Evolutionary conservation across 2,888 invertebrate species (phyloP), one percentile per base, ranked within the genome.

Genomic region (Chrysolina americana): DNA sequence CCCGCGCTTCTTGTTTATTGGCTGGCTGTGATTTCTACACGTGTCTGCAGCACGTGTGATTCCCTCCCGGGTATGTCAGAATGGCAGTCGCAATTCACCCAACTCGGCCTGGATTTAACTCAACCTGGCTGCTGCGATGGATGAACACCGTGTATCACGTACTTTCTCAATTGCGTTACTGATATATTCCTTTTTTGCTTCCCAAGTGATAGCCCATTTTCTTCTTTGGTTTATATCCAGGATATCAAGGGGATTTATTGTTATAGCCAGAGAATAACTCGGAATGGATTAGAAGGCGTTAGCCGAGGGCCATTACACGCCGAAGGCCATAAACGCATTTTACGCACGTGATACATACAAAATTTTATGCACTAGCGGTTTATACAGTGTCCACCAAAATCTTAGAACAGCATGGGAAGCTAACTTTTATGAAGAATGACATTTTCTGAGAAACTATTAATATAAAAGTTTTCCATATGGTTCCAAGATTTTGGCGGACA

Each of bases 1-100:
- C 86, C 85, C 86, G 85, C 85, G 85, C 85, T 81, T 80, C 82
- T 86, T 87, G 87, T 87, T 88, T 88, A 88, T 88, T 86, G 86
- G 86, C 83, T 80, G 83, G 80, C 85, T 86, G 87, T 87, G 87
- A 87, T 87, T 87, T 85, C 87, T 87, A 85, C 87, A 87, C 87
- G 86, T 86, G 86, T 86, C 86, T 84, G 79, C 73, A 81, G 83
- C 87, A 87, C 86, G 86, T 86, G 87, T 84, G 83, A 68, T 76
- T 70, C 65, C 72, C 75, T 59, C 71, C 59, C 59, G 59, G 59
- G 59, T 59, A 59, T 36, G 59, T 59, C 59, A 59, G 59, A 59
- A 59, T 28, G 59, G 68, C 70, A 68, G 70, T 71, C 65, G 59
- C 75, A 70, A 73, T 73, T 75, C 73, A 75, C 69, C 66, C 70